Percentiles rank a stretch among this genome's conserved stretches.
Evolutionary conservation across 2,888 invertebrate species (phyloP).

Genomic region (Eurytoma adleriae): DNA sequence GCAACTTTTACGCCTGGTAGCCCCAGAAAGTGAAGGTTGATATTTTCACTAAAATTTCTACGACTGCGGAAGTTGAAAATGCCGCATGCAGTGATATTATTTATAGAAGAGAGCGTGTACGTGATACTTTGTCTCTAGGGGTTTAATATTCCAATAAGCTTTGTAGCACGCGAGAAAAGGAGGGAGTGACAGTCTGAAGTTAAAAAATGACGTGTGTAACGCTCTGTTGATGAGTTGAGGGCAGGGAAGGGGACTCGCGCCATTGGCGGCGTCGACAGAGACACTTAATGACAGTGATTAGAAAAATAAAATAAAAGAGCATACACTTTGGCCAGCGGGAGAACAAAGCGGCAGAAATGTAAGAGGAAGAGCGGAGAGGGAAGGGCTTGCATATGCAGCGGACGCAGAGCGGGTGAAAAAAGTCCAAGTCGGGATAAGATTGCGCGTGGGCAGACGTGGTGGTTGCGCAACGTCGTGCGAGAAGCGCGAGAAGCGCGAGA

Average conservation of each 20-base stretch:
- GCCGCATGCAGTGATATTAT: not conserved
- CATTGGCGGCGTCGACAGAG: not conserved
- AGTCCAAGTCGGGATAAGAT: slow-evolving; percentile 7
- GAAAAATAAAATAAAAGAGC: slow-evolving; percentile 31
- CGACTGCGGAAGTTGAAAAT: too few species aligned
- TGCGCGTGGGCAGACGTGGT: slow-evolving; percentile 27
- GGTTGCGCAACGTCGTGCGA: slow-evolving; percentile 45
- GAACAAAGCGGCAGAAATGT: slow-evolving; percentile 32
- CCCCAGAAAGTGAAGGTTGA: too few species aligned
- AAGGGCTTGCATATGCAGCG: not conserved
- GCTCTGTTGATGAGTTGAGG: slow-evolving; percentile 17
- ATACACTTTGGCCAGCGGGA: not conserved
- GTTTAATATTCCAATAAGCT: slow-evolving; percentile 20
- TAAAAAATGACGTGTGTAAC: slow-evolving; percentile 23
- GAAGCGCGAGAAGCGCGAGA: too few species aligned
- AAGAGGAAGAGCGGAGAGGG: slow-evolving; percentile 2
- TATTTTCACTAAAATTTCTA: too few species aligned
- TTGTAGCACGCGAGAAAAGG: slow-evolving; percentile 15
- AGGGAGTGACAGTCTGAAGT: slow-evolving; percentile 25
- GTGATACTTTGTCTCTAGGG: not conserved
- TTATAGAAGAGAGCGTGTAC: too few species aligned
- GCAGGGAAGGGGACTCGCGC: not conserved
- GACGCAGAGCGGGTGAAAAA: not conserved
- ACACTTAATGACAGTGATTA: slow-evolving; percentile 43
- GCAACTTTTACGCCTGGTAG: too few species aligned